These are phyloP conservation scores for Coturnix japonica DNA, from an alignment of 2,113 vertebrate genomes.

Conservation along the genomic window DNA sequence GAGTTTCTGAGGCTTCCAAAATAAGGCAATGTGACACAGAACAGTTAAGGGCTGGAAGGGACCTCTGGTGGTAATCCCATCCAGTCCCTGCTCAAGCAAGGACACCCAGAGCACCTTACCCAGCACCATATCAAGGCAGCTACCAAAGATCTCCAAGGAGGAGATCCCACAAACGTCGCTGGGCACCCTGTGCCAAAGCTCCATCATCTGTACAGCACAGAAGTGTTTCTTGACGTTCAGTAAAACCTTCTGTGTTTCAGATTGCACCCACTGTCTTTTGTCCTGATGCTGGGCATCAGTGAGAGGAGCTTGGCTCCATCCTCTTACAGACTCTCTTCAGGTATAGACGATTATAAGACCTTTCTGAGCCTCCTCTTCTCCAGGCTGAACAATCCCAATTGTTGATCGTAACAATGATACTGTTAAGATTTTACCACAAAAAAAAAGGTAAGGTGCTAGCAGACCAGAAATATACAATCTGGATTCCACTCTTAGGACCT, in stretches of 20 bases:
- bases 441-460: background rate
- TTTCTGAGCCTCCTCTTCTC: background rate
- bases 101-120: background rate
- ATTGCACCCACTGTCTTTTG: background rate
- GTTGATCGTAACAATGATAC: background rate
- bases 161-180: background rate
- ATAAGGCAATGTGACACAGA: background rate
- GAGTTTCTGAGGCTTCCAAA: background rate
- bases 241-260: background rate
- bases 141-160: background rate
- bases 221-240: background rate
- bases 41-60: background rate
- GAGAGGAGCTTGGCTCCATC: background rate
- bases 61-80: background rate
- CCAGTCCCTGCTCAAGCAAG: background rate
- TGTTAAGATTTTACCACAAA: background rate
- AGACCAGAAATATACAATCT: background rate
- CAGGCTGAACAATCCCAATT: background rate
- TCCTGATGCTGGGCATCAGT: background rate
- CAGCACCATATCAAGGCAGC: background rate
- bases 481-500: background rate
- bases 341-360: background rate
- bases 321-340: background rate
- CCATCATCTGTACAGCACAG: background rate
- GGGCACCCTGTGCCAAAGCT: background rate